Percentiles rank a stretch among this genome's conserved stretches.
Evolutionary conservation across 2,797 vertebrate species (phyloP).

Genomic region (Diplodus sargus): DNA sequence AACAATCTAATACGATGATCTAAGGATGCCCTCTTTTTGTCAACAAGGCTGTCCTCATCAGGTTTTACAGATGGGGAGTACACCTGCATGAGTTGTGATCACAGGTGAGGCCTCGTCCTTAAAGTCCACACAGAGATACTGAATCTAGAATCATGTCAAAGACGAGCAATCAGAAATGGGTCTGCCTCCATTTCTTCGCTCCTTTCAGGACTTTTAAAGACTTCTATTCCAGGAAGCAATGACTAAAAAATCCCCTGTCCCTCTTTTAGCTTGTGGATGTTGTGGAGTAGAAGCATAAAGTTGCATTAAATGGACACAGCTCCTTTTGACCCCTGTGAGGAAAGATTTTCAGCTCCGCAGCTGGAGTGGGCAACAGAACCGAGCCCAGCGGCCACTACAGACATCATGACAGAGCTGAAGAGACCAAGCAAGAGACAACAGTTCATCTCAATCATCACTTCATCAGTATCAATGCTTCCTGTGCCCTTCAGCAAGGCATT

Average conservation of each 20-base stretch:
- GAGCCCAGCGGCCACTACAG: too few relatives aligned
- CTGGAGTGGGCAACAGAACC: too few relatives aligned
- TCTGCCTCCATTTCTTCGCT: background rate
- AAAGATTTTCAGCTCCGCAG: too few relatives aligned
- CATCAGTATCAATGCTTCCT: too few relatives aligned
- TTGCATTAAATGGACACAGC: too few relatives aligned
- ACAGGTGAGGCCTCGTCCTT: slow-evolving; percentile 1
- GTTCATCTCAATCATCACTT: too few relatives aligned
- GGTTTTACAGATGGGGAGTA: background rate
- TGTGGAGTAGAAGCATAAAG: too few relatives aligned
- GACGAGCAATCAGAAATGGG: background rate
- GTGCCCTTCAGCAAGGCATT: too few relatives aligned
- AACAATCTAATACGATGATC: background rate
- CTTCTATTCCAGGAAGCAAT: background rate
- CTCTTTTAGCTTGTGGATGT: background rate
- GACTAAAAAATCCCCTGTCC: background rate
- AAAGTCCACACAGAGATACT: background rate
- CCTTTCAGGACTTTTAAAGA: background rate
- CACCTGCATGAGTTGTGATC: background rate
- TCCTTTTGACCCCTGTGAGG: too few relatives aligned
- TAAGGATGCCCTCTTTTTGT: background rate
- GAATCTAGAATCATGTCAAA: background rate
- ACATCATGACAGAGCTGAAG: too few relatives aligned
- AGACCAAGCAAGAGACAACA: too few relatives aligned
- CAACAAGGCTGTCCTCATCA: background rate